A percentile compares a stretch with the other conserved stretches of the same genome.
phyloP scores from a whole-genome alignment of 2,797 vertebrate species.

The Sylvilagus floridanus region DNA sequence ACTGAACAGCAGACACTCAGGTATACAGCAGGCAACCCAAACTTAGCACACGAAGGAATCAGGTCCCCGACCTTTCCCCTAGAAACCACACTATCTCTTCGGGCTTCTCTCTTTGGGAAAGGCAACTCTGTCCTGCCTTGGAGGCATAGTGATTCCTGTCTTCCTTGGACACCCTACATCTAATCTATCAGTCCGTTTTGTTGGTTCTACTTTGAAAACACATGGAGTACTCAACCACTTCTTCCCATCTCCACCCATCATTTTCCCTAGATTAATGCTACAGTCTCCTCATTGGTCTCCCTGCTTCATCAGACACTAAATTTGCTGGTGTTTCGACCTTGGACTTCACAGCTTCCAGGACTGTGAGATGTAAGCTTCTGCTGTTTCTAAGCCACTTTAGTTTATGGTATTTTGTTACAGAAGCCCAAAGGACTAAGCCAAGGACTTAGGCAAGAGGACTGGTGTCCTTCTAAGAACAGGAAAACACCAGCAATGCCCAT shows the following conservation, averaged over 20 bases:
- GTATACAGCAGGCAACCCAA: background rate
- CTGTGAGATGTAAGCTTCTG: background rate
- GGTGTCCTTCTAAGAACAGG: background rate
- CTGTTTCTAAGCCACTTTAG: background rate
- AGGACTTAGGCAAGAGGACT: background rate
- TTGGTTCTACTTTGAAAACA: background rate
- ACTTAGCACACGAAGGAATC: background rate
- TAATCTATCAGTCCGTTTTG: background rate
- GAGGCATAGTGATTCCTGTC: background rate
- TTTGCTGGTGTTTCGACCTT: background rate
- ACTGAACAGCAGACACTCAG: background rate
- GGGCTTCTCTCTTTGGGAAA: background rate
- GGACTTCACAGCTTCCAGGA: background rate
- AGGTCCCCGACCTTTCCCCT: background rate
- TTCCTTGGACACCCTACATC: background rate
- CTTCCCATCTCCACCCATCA: background rate
- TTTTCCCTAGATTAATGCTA: background rate
- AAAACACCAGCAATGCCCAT: fast-evolving
- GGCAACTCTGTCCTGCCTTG: background rate
- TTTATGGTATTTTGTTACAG: background rate
- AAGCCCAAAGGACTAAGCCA: background rate
- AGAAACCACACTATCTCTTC: background rate
- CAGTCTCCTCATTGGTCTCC: background rate
- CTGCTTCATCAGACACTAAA: too few species aligned
- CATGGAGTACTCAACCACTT: background rate